Conservation (phyloP, 2,797 vertebrate genomes). For the Gadopsis bispinosus region DNA sequence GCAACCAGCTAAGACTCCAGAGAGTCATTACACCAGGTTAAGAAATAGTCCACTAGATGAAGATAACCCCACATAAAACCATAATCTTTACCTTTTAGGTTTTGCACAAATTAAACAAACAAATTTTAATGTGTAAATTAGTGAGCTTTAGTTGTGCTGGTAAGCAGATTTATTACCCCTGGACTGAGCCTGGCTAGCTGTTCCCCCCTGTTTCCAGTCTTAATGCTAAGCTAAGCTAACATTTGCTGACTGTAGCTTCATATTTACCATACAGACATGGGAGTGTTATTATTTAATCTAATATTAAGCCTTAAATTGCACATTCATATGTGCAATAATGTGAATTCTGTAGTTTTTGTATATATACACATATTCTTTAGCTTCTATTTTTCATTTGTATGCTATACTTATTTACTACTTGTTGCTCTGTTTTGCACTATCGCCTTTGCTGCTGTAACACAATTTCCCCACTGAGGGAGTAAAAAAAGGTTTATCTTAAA, state of each 20-base stretch:
- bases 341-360: too few relatives aligned
- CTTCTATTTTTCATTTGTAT: too few relatives aligned
- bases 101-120: neutral
- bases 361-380: too few relatives aligned
- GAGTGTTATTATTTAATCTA: neutral
- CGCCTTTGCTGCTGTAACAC: too few relatives aligned
- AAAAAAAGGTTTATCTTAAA: neutral
- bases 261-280: neutral
- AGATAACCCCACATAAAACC: neutral
- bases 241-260: neutral
- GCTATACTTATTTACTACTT: too few relatives aligned
- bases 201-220: neutral
- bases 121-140: neutral
- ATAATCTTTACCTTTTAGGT: neutral
- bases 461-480: too few relatives aligned
- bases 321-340: too few relatives aligned
- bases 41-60: neutral
- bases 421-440: too few relatives aligned
- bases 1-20: neutral
- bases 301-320: too few relatives aligned
- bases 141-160: neutral
- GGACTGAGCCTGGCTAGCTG: neutral
- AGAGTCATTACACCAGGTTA: too few relatives aligned
- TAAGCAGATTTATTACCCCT: neutral
- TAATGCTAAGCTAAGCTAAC: neutral